A percentile compares a stretch with the other conserved stretches of the same genome.
Evolutionary conservation across 2,113 vertebrate genomes (phyloP).

Genomic region (Dascyllus trimaculatus): DNA sequence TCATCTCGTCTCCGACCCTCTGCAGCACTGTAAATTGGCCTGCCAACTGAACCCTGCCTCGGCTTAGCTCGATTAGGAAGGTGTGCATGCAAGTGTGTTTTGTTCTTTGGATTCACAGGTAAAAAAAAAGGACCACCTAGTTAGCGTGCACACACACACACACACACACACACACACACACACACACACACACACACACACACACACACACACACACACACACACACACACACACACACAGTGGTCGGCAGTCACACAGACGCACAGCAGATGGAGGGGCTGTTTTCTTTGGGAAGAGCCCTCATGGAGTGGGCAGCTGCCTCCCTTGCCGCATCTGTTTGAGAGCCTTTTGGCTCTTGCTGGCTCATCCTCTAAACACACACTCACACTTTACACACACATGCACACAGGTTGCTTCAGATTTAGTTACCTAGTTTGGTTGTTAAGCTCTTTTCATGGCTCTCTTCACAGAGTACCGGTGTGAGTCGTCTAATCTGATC

Average conservation of each 20-base stretch:
- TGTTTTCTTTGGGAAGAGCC: constrained; percentile 29
- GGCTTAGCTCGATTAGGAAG: constrained; percentile 45
- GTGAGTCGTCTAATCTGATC: constrained; percentile 1
- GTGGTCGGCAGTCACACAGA: constrained; percentile 2
- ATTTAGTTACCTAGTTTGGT: constrained; percentile 28
- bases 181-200: no score
- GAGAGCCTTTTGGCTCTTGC: constrained; percentile 69
- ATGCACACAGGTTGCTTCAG: constrained; percentile 16
- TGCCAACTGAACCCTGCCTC: constrained; percentile 62
- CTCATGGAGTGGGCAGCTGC: constrained; percentile 56
- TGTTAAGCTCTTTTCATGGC: constrained; percentile 5
- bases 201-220: no score
- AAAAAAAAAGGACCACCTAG: constrained; percentile 2
- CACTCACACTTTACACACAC: constrained; percentile 3
- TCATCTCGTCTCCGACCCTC: constrained; percentile 60
- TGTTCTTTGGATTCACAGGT: constrained; percentile 44
- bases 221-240: no score
- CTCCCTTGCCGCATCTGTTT: constrained; percentile 69
- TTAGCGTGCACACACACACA: constrained; percentile 22
- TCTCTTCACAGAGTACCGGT: background rate
- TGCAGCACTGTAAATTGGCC: constrained; percentile 60
- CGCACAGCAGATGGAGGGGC: constrained; percentile 50
- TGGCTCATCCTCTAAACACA: constrained; percentile 52
- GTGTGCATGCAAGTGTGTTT: constrained; percentile 15
- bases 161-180: no score